Evolutionary conservation across 2,888 invertebrate species (phyloP).

Genomic region (Campoletis raptor): DNA sequence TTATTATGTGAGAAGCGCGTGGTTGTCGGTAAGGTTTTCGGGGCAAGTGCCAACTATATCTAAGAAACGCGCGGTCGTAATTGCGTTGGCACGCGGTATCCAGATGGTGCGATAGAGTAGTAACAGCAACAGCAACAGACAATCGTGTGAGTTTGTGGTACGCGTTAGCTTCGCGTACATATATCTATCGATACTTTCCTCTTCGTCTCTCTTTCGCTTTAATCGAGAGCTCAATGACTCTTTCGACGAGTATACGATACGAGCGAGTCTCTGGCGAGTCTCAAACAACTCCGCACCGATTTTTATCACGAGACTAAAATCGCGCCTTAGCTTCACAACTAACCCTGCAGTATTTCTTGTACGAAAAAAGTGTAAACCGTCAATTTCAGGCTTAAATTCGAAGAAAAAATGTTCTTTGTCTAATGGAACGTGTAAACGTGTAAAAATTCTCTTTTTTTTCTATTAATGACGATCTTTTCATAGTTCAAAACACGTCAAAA

Average conservation of each 20-base stretch:
- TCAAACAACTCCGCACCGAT: slow-evolving; percentile 11
- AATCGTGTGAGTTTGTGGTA: background rate
- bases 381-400: background rate
- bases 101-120: slow-evolving; percentile 57
- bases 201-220: slow-evolving; percentile 43
- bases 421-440: too few species aligned
- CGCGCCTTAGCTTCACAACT: background rate
- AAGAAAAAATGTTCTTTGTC: background rate
- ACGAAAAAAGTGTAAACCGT: background rate
- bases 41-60: slow-evolving; percentile 13
- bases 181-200: slow-evolving; percentile 26
- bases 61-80: slow-evolving; percentile 27
- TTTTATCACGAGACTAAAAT: background rate
- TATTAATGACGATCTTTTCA: background rate
- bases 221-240: slow-evolving; percentile 63
- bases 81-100: slow-evolving; percentile 40
- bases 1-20: slow-evolving; percentile 17
- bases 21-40: background rate
- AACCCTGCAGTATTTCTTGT: background rate
- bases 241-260: slow-evolving; percentile 27
- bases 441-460: too few species aligned
- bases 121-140: slow-evolving; percentile 12
- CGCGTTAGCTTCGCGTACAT: background rate
- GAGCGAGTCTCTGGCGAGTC: slow-evolving; percentile 47
- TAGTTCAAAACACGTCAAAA: background rate